A percentile compares a stretch with the other conserved stretches of the same genome.
Evolutionary conservation across 1,140 invertebrate genomes (phyloP).

Genomic region (Papilio machaon): DNA sequence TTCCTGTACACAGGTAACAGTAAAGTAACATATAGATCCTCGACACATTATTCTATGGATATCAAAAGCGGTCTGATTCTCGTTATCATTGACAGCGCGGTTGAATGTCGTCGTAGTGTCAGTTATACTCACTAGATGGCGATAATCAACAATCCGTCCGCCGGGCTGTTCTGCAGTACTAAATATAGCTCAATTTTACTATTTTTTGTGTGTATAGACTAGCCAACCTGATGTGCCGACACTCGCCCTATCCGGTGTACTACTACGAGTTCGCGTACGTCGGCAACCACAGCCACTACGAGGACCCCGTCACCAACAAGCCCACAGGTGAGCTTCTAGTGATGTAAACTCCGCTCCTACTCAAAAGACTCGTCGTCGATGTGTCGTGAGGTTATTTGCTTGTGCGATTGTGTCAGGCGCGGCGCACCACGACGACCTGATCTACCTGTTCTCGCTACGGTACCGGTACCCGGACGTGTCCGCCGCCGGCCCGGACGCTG

Average conservation of each 20-base stretch:
- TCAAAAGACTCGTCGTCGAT: background rate
- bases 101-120: too few relatives aligned
- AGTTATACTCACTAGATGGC: too few relatives aligned
- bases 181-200: too few relatives aligned
- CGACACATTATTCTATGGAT: too few relatives aligned
- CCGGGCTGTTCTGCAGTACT: too few relatives aligned
- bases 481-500: conserved; percentile 48
- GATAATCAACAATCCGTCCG: too few relatives aligned
- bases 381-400: background rate
- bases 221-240: conserved; percentile 65
- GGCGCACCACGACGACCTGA: conserved; percentile 67
- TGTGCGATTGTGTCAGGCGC: conserved; percentile 48
- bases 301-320: conserved; percentile 60
- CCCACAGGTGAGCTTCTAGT: conserved; percentile 54
- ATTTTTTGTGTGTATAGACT: conserved; percentile 46
- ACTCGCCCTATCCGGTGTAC: conserved; percentile 64
- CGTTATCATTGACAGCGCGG: too few relatives aligned
- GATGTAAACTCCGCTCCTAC: background rate
- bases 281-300: conserved; percentile 68
- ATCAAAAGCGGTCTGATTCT: too few relatives aligned
- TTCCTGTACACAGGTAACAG: conserved; percentile 61
- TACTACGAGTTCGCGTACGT: conserved; percentile 67
- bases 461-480: conserved; percentile 56
- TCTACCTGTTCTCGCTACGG: conserved; percentile 63
- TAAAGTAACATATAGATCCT: background rate